Conservation (phyloP, 2,888 invertebrate species). For the Nymphalis c-album region DNA sequence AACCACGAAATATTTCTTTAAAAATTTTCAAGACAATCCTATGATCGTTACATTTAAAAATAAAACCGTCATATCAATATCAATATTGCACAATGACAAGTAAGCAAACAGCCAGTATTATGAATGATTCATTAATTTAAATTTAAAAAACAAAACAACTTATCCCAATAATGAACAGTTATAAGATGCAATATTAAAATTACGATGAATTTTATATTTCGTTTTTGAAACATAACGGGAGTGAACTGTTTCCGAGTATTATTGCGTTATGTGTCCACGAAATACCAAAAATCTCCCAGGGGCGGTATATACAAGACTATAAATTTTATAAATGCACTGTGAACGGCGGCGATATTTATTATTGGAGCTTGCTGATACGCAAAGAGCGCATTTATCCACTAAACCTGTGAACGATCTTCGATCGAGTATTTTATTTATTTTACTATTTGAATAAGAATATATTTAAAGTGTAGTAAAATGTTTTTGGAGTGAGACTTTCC, state of each 20-base stretch:
- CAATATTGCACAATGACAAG: too few species aligned
- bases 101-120: too few species aligned
- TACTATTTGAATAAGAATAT: neutral
- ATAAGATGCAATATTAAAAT: neutral
- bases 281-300: conserved; percentile 13
- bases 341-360: conserved; percentile 10
- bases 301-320: conserved; percentile 15
- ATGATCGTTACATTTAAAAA: too few species aligned
- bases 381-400: neutral
- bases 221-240: neutral
- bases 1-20: too few species aligned
- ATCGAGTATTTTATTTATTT: neutral
- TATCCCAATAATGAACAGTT: neutral
- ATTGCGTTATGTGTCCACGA: conserved; percentile 7
- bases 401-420: neutral
- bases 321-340: conserved; percentile 22
- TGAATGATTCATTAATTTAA: neutral
- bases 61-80: too few species aligned
- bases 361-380: conserved; percentile 2
- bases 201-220: neutral
- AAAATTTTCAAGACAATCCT: too few species aligned
- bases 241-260: conserved; percentile 5
- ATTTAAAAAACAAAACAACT: neutral
- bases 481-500: too few species aligned
- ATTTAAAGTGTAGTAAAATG: too few species aligned